A percentile compares a stretch with the other conserved stretches of the same genome.
Evolutionary conservation across 2,888 invertebrate species (phyloP).

Genomic region (Pyrgus malvae): DNA sequence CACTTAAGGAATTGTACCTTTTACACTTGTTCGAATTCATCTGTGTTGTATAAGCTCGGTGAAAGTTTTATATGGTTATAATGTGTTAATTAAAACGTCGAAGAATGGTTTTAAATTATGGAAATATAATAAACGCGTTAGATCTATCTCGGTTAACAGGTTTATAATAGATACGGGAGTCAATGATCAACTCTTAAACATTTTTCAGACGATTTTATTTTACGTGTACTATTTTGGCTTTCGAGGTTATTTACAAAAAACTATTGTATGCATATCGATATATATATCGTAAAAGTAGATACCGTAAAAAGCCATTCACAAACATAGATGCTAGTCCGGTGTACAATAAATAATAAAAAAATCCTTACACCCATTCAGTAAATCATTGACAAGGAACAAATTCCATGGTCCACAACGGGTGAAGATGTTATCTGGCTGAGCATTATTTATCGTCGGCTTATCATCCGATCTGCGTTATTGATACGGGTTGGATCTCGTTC

Average conservation of each 20-base stretch:
- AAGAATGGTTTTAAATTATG: constrained; percentile 23
- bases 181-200: constrained; percentile 10
- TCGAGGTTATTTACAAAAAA: too few relatives aligned
- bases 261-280: too few relatives aligned
- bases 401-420: constrained; percentile 35
- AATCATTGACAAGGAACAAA: constrained; percentile 61
- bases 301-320: constrained; percentile 14
- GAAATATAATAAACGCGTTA: constrained; percentile 20
- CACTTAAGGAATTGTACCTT: constrained; percentile 25
- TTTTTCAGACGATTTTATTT: constrained; percentile 4
- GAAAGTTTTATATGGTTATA: constrained; percentile 23
- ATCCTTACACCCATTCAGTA: constrained; percentile 51
- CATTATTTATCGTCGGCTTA: constrained; percentile 69
- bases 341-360: constrained; percentile 10
- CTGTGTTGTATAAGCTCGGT: constrained; percentile 13
- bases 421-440: constrained; percentile 38
- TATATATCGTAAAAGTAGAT: too few relatives aligned
- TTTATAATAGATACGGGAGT: constrained; percentile 19
- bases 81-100: constrained; percentile 26
- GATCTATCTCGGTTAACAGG: constrained; percentile 11
- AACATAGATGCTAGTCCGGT: background rate
- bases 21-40: constrained; percentile 22
- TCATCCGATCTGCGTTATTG: constrained; percentile 74
- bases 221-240: too few relatives aligned
- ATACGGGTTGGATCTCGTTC: constrained; percentile 59